Base-by-base conservation (phyloP, 2,797 vertebrate genomes). In the Phoxinus dragarum region DNA sequence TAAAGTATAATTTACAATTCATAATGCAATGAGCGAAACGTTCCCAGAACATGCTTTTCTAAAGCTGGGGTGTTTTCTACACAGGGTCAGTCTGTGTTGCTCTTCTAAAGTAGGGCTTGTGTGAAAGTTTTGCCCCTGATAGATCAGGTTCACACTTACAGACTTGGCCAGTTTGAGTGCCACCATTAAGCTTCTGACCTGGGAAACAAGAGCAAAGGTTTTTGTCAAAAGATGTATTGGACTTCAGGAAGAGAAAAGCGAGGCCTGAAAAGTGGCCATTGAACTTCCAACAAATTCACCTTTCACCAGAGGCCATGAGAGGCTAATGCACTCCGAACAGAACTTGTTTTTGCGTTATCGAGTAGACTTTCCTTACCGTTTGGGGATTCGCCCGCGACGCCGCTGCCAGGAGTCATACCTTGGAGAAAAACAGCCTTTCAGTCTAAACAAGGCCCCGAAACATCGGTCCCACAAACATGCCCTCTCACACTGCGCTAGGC, bases 141-240 rank as follows among this genome's bases (percentile, higher is more conserved):
- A 77, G 74, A 72, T 82, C 73, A 78, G 21, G 54, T 56, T 81
- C 61, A 82, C 44, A 67, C 89, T 88, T 89, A 91, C 90, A 87
- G 66, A 77, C 87, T 82, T 83, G 67, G 78, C 86, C 86, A 27
- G 88, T 78, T 75, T 90, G 89, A 64, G 79, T 69, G 40, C 69
- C 88, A 54, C 88, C 91, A 85, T 88, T 90, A 59, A 88, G 82
- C 80, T 91, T 92, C 38, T 89, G 86, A 84, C 91, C 91, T 91
- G 86, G 73, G 61, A 86, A 87, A 87, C 38, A 84, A 90, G 72
- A 84, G 81, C 71, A 87, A 69, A 81, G 67, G 36, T 79, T 86
- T 49, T 71, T 88, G 38, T 87, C n/a, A 80, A 85, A 82, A 82
- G 88, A 84, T 89, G 68, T 47, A 88, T 72, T 82, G 75, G 80